Conservation (phyloP, 2,113 vertebrate species). For the Myotis brandtii region DNA sequence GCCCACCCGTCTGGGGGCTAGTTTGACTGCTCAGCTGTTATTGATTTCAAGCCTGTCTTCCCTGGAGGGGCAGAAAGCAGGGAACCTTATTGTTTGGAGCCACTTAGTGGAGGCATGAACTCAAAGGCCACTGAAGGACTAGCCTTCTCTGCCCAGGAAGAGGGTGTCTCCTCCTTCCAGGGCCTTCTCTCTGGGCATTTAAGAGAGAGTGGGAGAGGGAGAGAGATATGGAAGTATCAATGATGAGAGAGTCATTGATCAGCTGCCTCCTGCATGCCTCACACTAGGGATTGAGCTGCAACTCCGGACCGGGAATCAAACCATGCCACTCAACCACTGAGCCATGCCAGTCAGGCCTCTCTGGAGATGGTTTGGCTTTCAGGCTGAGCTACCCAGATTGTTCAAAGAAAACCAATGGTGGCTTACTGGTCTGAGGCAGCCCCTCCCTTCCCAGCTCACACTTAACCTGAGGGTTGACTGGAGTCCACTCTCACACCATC, state of each 20-base stretch:
- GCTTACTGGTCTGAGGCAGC: background rate
- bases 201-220: too few species aligned
- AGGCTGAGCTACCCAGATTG: background rate
- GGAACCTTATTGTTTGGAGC: background rate
- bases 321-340: too few species aligned
- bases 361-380: slow-evolving; percentile 43
- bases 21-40: background rate
- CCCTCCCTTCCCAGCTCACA: background rate
- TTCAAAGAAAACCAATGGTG: background rate
- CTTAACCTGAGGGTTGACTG: background rate
- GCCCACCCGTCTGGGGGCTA: background rate
- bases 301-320: too few species aligned
- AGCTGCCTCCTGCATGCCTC: too few species aligned
- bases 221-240: too few species aligned
- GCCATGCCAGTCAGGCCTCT: too few species aligned
- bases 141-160: background rate
- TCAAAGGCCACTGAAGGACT: background rate
- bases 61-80: background rate
- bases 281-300: too few species aligned
- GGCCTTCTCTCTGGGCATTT: background rate
- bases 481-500: background rate
- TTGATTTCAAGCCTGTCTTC: background rate
- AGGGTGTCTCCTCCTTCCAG: background rate
- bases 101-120: background rate
- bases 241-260: too few species aligned